phyloP scores from a whole-genome alignment of 2,888 invertebrate species.

The Marronus borbonicus region DNA sequence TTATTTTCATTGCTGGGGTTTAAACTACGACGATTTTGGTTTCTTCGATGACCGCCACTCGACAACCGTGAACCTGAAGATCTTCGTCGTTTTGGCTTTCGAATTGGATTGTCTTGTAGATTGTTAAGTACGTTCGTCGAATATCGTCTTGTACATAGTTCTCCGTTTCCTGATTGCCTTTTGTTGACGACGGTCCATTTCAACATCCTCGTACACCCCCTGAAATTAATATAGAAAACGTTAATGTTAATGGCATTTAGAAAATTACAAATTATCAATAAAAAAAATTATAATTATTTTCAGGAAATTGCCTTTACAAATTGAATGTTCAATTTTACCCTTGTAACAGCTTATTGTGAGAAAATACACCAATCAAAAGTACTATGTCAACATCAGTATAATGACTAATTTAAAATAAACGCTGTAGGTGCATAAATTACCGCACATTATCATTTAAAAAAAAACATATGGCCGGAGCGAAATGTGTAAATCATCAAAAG shows the following conservation, averaged over 20 bases:
- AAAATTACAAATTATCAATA: too few species aligned
- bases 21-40: conserved; percentile 71
- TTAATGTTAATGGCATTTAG: too few species aligned
- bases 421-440: not conserved
- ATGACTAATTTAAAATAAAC: conserved; percentile 16
- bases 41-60: conserved; percentile 66
- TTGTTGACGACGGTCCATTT: conserved; percentile 75
- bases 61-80: conserved; percentile 67
- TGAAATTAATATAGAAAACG: conserved; percentile 9
- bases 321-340: too few species aligned
- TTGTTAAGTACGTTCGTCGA: conserved; percentile 63
- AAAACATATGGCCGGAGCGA: conserved; percentile 26
- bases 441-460: conserved; percentile 24
- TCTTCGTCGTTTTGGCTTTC: conserved; percentile 70
- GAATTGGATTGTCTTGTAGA: conserved; percentile 68
- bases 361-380: too few species aligned
- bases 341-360: too few species aligned
- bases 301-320: too few species aligned
- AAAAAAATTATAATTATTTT: too few species aligned
- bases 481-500: conserved; percentile 39
- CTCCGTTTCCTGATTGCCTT: conserved; percentile 47
- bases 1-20: conserved; percentile 73
- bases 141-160: conserved; percentile 51
- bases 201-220: conserved; percentile 72
- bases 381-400: not conserved